These are phyloP conservation scores for Nansenia antarctica DNA, from an alignment of 2,113 vertebrate species.

Conservation along the genomic window DNA sequence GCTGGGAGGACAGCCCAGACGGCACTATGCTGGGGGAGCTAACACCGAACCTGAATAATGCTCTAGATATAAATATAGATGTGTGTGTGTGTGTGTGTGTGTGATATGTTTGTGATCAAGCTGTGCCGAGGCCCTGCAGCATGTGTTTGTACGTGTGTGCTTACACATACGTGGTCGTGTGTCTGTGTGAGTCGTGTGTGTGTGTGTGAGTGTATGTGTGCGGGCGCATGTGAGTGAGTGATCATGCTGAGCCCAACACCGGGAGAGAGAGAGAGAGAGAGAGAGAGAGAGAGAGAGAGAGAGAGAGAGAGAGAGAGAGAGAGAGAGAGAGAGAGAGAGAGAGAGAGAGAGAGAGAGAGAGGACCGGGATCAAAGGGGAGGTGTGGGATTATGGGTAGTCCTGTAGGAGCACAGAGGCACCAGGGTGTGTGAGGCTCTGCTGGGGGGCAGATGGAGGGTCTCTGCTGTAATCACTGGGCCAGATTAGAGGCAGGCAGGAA, in stretches of 20 bases:
- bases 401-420: no score
- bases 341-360: no score
- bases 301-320: no score
- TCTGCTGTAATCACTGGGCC: constrained; percentile 18
- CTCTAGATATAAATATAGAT: constrained; percentile 3
- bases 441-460: background rate
- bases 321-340: no score
- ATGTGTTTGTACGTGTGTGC: background rate
- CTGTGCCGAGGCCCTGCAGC: constrained; percentile 5
- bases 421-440: no score
- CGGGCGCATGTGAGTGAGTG: no score
- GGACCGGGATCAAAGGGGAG: no score
- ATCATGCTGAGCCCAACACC: constrained; percentile 35
- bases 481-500: constrained; percentile 36
- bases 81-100: background rate
- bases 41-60: constrained; percentile 28
- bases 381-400: no score
- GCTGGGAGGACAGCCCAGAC: constrained; percentile 14
- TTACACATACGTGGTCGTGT: background rate
- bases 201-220: constrained; percentile 8
- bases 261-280: constrained; percentile 29
- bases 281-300: constrained; percentile 20
- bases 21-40: background rate
- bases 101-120: constrained; percentile 21
- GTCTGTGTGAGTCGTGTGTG: constrained; percentile 16